Evolutionary conservation across 2,113 vertebrate genomes (phyloP), one percentile per base, ranked within the genome.

Genomic region (Myotis brandtii): DNA sequence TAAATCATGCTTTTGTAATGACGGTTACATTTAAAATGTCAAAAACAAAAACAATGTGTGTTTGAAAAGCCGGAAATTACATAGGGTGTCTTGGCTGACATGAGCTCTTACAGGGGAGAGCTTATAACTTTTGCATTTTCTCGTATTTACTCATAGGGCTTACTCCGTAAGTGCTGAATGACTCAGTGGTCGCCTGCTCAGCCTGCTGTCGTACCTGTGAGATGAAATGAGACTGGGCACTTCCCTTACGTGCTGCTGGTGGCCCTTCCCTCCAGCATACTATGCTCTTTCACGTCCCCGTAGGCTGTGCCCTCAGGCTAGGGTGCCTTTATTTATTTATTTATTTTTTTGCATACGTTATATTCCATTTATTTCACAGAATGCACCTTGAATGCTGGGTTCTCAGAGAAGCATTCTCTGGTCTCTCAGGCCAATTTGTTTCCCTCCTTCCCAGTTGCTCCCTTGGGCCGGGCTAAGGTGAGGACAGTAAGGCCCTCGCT

Each of bases 201-300:
- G n/a, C 32, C 23, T 69, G 50, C 40, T 30, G 21, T 43, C 32
- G 64, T 27, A 70, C 83, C 56, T 40, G 23, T 34, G 25, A 87
- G 50, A 9, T 30, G 30, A 81, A 37, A n/a, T 5, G 21, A 52
- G 40, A 23, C 72, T 2, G 32, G 30, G 50, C 5, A 2, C 70
- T 87, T 14, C 40, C 10, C 5, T 50, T 11, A 4, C 0, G 5
- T 0, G 13, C 37, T 18, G 30, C 14, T 13, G 32, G 46, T 1
- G 18, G 9, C 43, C 70, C 70, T 59, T 77, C 21, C 64, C 82
- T 54, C 75, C 88, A 18, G 14, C 10, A 17, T 2, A 0, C 34
- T 2, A 0, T 3, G 23, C 4, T 32, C 46, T 40, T n/a, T 59
- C 20, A 0, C 0, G 0, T 0, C 2, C 10, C 77, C 56, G 59